Base-by-base conservation (phyloP, 1,140 invertebrate species). In the Hycleus phaleratus region DNA sequence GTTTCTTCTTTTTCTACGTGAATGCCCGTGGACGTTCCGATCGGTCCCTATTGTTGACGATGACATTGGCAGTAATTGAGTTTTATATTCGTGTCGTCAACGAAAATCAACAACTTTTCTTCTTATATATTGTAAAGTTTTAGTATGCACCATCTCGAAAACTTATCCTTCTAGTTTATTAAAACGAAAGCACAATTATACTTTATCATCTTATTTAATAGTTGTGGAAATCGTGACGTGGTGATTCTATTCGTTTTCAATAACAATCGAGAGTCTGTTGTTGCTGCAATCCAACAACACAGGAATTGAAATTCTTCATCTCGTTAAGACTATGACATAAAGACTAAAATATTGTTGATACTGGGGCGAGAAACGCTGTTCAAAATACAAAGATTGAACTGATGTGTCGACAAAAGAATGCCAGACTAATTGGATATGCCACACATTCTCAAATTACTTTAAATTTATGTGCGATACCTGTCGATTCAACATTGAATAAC, bases 141-240 rank as follows among this genome's bases (percentile, higher is more conserved):
- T 18, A 18, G 18, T 18, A 18, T 18, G 18, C 18, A 18, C 18
- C 18, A 1, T 18, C 18, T 18, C 18, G 18, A 18, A 18, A 18
- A 18, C 18, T 1, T 18, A 18, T 18, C 18, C 18, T 18, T 18
- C 18, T 18, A 18, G 18, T 18, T 32, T 32, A 7, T 5, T 32
- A 49, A 47, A 47, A 47, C 18, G 46, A 52, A 53, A n/a, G 26
- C 18, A 45, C 51, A 40, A 46, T 53, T 53, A 53, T 53, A 53
- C 51, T 53, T 54, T 49, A 60, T 62, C 60, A 62, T 62, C 56
- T 48, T 58, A 57, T 58, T 62, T 62, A 62, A 62, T 62, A 62
- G 60, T 49, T 53, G 49, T 32, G 32, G 32, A 62, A 49, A 58
- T 62, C 49, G 49, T 62, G 60, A 62, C 56, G 49, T 51, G 54